Evolutionary conservation across 2,888 invertebrate genomes (phyloP).

Genomic region (Phrixothrix hirtus): DNA sequence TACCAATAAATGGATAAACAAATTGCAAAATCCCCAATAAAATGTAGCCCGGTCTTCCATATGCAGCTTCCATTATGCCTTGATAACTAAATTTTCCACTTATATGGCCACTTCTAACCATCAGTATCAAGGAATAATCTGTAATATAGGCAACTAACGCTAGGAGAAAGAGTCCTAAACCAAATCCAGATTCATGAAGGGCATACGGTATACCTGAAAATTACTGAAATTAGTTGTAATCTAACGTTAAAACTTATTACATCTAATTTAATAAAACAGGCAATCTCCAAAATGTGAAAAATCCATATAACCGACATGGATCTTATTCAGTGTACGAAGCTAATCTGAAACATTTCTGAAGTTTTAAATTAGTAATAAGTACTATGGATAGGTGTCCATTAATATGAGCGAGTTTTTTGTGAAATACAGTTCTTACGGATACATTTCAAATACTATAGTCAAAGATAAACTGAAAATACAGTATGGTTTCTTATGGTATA

Average conservation of each 20-base stretch:
- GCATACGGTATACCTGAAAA: conserved; percentile 75
- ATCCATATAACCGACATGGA: no score
- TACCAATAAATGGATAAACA: conserved; percentile 82
- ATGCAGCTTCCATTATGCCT: conserved; percentile 78
- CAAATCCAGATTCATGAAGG: conserved; percentile 78
- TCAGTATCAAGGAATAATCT: conserved; percentile 79
- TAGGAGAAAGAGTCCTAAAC: conserved; percentile 71
- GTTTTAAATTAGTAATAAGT: no score
- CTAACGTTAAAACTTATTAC: not conserved
- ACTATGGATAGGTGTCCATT: no score
- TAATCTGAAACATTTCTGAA: no score
- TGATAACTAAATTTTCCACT: conserved; percentile 79
- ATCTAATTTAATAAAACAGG: not conserved
- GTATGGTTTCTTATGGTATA: no score
- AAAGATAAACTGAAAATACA: no score
- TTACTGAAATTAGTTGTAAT: not conserved
- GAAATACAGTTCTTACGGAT: no score
- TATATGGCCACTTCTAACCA: conserved; percentile 75
- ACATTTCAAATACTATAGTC: no score
- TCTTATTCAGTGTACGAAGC: no score
- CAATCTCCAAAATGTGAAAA: not conserved
- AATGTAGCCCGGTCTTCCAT: conserved; percentile 77
- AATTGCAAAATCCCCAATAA: conserved; percentile 76
- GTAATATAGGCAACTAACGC: conserved; percentile 74
- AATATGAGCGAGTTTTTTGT: no score